Evolutionary conservation across 2,888 invertebrate species (phyloP).

Genomic region (Melikaiella ostensackeni): DNA sequence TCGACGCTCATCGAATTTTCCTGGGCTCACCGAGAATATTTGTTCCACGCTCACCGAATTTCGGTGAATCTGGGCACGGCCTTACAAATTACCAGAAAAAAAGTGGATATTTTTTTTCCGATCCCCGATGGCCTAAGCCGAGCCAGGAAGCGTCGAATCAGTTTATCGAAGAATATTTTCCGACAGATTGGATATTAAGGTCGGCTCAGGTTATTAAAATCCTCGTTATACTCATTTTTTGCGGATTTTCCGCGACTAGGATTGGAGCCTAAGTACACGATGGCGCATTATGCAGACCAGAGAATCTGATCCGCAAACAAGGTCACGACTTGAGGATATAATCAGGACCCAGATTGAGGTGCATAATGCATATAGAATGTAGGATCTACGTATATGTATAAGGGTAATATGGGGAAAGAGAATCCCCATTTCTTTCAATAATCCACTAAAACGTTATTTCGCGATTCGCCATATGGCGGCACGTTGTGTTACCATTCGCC

Average conservation of each 20-base stretch:
- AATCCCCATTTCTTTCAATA: slow-evolving; percentile 55
- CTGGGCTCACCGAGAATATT: too few relatives aligned
- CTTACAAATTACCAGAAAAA: not conserved
- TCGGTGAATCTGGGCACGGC: too few relatives aligned
- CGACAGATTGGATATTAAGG: slow-evolving; percentile 38
- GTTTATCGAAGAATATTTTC: slow-evolving; percentile 37
- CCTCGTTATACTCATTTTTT: slow-evolving; percentile 24
- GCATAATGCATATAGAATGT: not conserved
- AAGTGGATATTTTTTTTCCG: not conserved
- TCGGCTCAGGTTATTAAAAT: slow-evolving; percentile 34
- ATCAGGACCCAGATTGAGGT: slow-evolving; percentile 8
- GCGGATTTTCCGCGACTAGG: slow-evolving; percentile 22
- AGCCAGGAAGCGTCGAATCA: slow-evolving; percentile 17
- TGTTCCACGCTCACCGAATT: too few relatives aligned
- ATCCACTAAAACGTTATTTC: slow-evolving; percentile 58
- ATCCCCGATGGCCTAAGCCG: not conserved
- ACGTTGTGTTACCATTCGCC: slow-evolving; percentile 40
- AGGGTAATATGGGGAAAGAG: slow-evolving; percentile 16
- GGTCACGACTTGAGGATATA: slow-evolving; percentile 36
- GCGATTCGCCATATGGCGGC: slow-evolving; percentile 56
- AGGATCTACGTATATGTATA: not conserved
- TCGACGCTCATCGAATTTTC: too few relatives aligned
- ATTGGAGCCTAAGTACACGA: slow-evolving; percentile 7
- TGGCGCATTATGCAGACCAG: slow-evolving; percentile 33
- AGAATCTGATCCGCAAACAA: slow-evolving; percentile 47